Evolutionary conservation across 2,888 invertebrate genomes (phyloP).

Genomic region (Chymomyza caudatula): DNA sequence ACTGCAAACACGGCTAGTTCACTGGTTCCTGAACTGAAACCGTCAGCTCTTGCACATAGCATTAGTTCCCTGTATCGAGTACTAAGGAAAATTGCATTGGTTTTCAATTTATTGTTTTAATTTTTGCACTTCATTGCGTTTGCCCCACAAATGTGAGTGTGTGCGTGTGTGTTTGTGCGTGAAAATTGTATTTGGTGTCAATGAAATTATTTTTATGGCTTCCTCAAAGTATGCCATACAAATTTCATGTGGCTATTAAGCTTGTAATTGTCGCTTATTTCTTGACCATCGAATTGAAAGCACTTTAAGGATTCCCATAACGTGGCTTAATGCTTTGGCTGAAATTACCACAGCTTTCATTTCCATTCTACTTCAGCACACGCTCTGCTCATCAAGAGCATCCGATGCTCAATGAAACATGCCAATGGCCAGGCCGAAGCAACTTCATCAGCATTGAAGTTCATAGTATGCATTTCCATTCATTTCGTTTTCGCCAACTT

Average conservation of each 20-base stretch:
- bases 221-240: neutral
- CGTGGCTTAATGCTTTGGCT: neutral
- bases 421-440: neutral
- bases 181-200: neutral
- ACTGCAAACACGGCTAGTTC: too few species aligned
- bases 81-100: neutral
- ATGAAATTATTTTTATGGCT: neutral
- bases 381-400: neutral
- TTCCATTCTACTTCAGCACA: neutral
- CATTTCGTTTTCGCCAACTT: neutral
- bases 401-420: neutral
- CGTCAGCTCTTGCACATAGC: neutral
- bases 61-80: neutral
- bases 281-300: neutral
- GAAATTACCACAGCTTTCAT: neutral
- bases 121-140: neutral
- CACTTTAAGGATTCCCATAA: neutral
- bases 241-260: neutral
- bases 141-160: neutral
- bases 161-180: neutral
- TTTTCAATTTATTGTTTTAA: neutral
- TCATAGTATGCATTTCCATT: neutral
- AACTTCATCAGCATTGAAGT: constrained; percentile 1
- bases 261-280: neutral
- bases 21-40: neutral